Evolutionary conservation across 2,113 vertebrate genomes (phyloP).

Genomic region (Microcebus murinus): DNA sequence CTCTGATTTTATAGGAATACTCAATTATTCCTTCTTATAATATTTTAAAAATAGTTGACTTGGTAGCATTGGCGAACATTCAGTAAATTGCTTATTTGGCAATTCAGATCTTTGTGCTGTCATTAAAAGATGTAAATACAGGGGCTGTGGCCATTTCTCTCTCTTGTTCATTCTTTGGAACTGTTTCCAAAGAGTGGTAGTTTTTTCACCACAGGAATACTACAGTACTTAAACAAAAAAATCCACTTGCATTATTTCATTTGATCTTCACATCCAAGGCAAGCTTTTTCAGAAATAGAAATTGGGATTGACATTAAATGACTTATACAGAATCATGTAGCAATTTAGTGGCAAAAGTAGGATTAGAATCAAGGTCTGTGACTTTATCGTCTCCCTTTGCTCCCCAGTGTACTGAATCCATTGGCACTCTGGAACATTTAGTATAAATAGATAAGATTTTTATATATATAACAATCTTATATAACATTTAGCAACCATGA

Average conservation of each 20-base stretch:
- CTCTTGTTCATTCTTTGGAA: neutral
- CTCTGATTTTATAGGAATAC: neutral
- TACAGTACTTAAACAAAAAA: neutral
- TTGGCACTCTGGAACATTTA: neutral
- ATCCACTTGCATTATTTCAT: neutral
- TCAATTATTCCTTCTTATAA: neutral
- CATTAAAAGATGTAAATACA: neutral
- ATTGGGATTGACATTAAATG: neutral
- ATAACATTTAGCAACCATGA: neutral
- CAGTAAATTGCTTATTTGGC: neutral
- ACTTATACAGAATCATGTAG: neutral
- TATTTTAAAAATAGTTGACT: constrained; percentile 3
- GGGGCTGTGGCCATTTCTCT: neutral
- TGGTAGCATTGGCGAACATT: constrained; percentile 5
- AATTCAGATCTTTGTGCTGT: neutral
- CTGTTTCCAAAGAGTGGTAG: neutral
- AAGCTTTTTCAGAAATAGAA: constrained; percentile 23
- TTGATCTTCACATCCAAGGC: constrained; percentile 4
- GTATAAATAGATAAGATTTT: neutral
- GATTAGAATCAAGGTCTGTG: neutral
- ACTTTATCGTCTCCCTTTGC: neutral
- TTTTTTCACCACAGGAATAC: constrained; percentile 8
- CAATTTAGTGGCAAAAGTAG: neutral
- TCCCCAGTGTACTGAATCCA: neutral
- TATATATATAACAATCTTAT: neutral